Evolutionary conservation across 2,113 vertebrate species (phyloP), one percentile per base, ranked within the genome.

Genomic region (Phylloscopus trochilus): DNA sequence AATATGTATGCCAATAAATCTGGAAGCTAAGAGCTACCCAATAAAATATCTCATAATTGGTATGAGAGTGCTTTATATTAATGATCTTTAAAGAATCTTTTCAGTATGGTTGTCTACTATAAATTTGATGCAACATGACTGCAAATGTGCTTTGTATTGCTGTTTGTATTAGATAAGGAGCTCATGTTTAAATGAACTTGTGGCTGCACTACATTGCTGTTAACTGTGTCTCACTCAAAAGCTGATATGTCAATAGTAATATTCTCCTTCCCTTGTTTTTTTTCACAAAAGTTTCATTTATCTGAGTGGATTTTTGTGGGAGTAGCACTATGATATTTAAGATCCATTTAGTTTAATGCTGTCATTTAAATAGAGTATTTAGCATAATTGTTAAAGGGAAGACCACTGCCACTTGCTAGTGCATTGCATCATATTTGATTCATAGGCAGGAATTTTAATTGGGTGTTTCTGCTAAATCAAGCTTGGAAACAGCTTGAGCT

Each of bases 91-190:
- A 95, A 85, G n/a, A 87, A 47, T 79, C 46, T 83, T 82, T 84
- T 72, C 59, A 49, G 23, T 53, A 17, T 69, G 33, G 46, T 83
- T 90, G 27, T 62, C 74, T 74, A 22, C 43, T 83, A 20, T 78
- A 52, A 67, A 92, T 84, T 81, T 73, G 37, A 60, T 87, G 18
- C 35, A 87, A 35, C 27, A 18, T 58, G 41, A 59, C 47, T 80
- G 63, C 46, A 86, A 86, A 70, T 90, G 63, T 70, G 63, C 53
- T 85, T 66, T 86, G 7, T 76, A 27, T 63, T 86, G 83, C 86
- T 95, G 86, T 81, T 94, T 74, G 8, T 58, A 77, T 83, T 85
- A 80, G 72, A 88, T 74, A 92, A 90, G 76, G 72, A 81, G 39
- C 33, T 83, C 55, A 27, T 69, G 56, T 83, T 93, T 70, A 83